Conservation (phyloP, 2,888 invertebrate species). For the Drosophila anomelani region DNA sequence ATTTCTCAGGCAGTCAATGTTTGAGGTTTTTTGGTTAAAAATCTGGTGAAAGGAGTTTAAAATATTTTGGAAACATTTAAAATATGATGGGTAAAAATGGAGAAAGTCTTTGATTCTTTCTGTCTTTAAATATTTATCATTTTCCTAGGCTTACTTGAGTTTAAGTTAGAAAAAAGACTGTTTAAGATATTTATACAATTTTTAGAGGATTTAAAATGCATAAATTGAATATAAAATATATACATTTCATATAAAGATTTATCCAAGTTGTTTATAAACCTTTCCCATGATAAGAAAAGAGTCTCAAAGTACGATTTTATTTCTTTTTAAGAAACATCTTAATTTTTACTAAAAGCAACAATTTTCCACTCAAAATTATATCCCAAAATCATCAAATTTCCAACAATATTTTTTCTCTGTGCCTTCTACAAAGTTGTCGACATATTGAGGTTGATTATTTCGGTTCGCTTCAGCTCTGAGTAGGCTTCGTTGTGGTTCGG, state of each 20-base stretch:
- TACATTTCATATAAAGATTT: neutral
- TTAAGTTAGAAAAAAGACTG: no score
- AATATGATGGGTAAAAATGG: neutral
- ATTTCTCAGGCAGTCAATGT: neutral
- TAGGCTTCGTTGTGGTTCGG: slow-evolving; percentile 17
- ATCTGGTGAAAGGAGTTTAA: no score
- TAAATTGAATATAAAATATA: neutral
- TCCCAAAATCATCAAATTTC: neutral
- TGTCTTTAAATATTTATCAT: neutral
- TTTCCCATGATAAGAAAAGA: neutral
- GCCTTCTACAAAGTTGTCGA: slow-evolving; percentile 74
- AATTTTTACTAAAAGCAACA: neutral
- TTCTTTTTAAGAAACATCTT: neutral
- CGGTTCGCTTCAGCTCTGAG: slow-evolving; percentile 10
- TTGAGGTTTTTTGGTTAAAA: neutral
- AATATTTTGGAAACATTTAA: no score
- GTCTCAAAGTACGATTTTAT: neutral
- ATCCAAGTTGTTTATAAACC: neutral
- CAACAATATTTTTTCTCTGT: neutral
- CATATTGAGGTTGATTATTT: slow-evolving; percentile 76
- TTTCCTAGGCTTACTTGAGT: no score
- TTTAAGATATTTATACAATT: no score
- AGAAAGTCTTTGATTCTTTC: neutral
- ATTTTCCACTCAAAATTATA: neutral
- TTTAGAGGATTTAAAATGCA: no score